These are phyloP conservation scores for Rhizoglyphus robini DNA, from an alignment of 1,140 invertebrate genomes.

Conservation along the genomic window DNA sequence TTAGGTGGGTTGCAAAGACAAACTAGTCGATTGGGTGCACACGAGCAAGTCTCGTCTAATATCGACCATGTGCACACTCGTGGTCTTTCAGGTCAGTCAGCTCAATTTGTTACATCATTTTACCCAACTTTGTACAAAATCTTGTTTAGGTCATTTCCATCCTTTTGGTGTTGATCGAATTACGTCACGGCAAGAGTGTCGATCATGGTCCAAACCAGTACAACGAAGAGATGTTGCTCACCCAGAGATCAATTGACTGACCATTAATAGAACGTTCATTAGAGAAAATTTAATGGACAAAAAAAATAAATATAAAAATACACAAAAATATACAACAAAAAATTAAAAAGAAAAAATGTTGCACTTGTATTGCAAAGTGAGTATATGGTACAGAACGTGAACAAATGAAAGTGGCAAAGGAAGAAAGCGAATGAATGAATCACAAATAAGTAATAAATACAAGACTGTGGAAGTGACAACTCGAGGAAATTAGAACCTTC, in stretches of 20 bases:
- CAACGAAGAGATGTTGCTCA: background rate
- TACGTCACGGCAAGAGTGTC: background rate
- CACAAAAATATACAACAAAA: background rate
- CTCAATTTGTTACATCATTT: background rate
- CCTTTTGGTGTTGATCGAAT: background rate
- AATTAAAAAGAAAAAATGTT: background rate
- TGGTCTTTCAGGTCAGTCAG: constrained; percentile 23
- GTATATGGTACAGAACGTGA: background rate
- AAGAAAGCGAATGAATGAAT: background rate
- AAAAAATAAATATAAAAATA: background rate
- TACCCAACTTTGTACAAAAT: background rate
- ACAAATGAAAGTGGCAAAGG: background rate
- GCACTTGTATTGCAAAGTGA: constrained; percentile 7
- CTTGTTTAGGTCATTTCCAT: background rate
- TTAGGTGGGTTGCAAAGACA: constrained; percentile 33
- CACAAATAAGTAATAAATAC: background rate
- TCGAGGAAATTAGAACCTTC: background rate
- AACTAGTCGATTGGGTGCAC: constrained; percentile 33
- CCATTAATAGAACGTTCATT: background rate
- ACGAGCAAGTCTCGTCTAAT: constrained; percentile 32
- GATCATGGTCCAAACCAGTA: background rate
- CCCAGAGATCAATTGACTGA: background rate
- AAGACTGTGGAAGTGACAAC: background rate
- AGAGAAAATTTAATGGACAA: background rate
- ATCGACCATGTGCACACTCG: constrained; percentile 28